Conservation (phyloP, 1,140 invertebrate species). For the Apis laboriosa region DNA sequence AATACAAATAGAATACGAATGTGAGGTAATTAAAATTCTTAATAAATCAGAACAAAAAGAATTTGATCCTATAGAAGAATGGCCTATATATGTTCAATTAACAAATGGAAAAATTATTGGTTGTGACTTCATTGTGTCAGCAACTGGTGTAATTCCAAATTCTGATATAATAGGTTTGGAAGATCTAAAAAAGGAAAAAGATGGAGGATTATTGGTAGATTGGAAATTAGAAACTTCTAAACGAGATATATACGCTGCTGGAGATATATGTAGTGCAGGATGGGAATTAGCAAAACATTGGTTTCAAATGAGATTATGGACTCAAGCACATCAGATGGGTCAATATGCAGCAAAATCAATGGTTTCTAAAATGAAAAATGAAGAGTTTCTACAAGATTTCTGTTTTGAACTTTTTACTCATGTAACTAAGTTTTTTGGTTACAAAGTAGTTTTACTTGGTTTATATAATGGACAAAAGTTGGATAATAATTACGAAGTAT, state of each 20-base stretch:
- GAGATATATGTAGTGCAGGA: conserved; percentile 92
- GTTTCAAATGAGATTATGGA: conserved; percentile 99
- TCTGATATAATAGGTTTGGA: conserved; percentile 82
- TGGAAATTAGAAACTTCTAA: conserved; percentile 92
- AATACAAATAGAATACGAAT: conserved; percentile 85
- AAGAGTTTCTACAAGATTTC: conserved; percentile 91
- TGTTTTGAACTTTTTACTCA: conserved; percentile 99
- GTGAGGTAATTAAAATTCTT: conserved; percentile 84
- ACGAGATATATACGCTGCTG: conserved; percentile 93
- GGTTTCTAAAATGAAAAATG: conserved; percentile 84
- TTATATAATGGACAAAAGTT: conserved; percentile 97
- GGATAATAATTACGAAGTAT: conserved; percentile 91
- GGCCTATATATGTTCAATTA: conserved; percentile 88
- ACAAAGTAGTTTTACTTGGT: conserved; percentile 96
- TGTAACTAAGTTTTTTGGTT: conserved; percentile 97
- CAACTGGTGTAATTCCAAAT: conserved; percentile 94
- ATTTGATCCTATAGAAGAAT: conserved; percentile 72
- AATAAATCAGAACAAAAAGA: conserved; percentile 60
- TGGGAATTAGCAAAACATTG: conserved; percentile 93
- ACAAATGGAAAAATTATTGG: conserved; percentile 88
- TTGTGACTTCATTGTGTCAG: conserved; percentile 97
- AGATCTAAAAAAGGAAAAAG: conserved; percentile 83
- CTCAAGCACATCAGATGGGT: conserved; percentile 98
- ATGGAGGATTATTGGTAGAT: conserved; percentile 92
- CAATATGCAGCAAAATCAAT: conserved; percentile 95